Percentiles rank a stretch among this genome's conserved stretches.
phyloP scores from a whole-genome alignment of 2,797 vertebrate species.

The Pelodytes ibericus region DNA sequence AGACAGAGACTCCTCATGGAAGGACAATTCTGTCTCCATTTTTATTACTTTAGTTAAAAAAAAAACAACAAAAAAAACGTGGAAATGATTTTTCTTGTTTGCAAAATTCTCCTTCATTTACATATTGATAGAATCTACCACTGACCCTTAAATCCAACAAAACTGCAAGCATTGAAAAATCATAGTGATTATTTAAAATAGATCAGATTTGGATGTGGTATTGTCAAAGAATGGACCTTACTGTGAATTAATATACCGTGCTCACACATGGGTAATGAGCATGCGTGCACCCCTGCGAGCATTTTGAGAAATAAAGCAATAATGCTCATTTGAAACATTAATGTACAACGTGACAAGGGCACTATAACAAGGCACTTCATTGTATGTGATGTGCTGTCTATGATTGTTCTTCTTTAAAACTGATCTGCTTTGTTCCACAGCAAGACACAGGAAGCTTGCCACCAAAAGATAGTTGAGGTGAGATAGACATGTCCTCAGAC shows the following conservation, averaged over 20 bases:
- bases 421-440: too few relatives aligned
- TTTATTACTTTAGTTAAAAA: slow-evolving; percentile 50
- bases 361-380: too few relatives aligned
- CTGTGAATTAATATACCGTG: slow-evolving; percentile 7
- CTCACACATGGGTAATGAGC: neutral
- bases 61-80: slow-evolving; percentile 16
- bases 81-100: slow-evolving; percentile 9
- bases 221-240: slow-evolving; percentile 22
- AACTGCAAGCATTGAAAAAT: slow-evolving; percentile 26
- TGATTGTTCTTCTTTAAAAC: too few relatives aligned
- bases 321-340: too few relatives aligned
- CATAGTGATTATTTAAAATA: slow-evolving; percentile 50
- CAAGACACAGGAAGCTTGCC: too few relatives aligned
- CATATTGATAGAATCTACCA: slow-evolving; percentile 51
- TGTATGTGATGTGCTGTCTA: too few relatives aligned
- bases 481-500: too few relatives aligned
- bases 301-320: neutral
- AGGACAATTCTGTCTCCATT: slow-evolving; percentile 48
- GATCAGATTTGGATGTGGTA: slow-evolving; percentile 10
- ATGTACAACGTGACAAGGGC: too few relatives aligned
- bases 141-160: slow-evolving; percentile 34
- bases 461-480: too few relatives aligned
- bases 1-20: slow-evolving; percentile 64
- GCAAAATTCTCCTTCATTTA: slow-evolving; percentile 40
- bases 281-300: neutral